Evolutionary conservation across 2,797 vertebrate genomes (phyloP).

Genomic region (Hybognathus amarus): DNA sequence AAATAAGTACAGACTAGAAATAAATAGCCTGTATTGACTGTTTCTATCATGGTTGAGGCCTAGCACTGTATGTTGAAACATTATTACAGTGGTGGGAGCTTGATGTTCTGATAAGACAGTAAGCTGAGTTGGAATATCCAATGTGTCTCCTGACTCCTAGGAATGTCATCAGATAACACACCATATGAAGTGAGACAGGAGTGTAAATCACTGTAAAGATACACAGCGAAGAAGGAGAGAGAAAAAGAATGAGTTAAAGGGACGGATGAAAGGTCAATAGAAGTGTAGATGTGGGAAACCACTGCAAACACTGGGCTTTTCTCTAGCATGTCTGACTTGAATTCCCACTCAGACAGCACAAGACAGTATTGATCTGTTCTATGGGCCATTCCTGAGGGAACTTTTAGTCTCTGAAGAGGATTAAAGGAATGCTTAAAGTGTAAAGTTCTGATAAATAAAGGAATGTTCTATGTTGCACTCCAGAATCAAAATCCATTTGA

Average conservation of each 20-base stretch:
- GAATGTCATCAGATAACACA: slow-evolving; percentile 64
- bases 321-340: background rate
- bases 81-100: slow-evolving; percentile 48
- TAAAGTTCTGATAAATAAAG: background rate
- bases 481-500: background rate
- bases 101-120: slow-evolving; percentile 61
- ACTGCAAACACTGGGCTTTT: slow-evolving; percentile 16
- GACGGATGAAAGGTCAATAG: slow-evolving; percentile 39
- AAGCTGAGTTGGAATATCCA: slow-evolving; percentile 56
- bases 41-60: slow-evolving; percentile 17
- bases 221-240: slow-evolving; percentile 22
- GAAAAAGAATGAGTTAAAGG: slow-evolving; percentile 9
- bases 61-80: slow-evolving; percentile 41
- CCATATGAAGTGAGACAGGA: slow-evolving; percentile 58
- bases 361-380: background rate
- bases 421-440: background rate
- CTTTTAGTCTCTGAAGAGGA: background rate
- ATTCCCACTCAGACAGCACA: slow-evolving; percentile 4
- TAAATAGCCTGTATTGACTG: background rate
- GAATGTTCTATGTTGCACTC: background rate
- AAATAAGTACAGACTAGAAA: background rate
- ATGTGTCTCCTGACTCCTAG: slow-evolving; percentile 61
- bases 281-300: slow-evolving; percentile 24
- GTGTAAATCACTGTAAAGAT: slow-evolving; percentile 49
- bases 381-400: background rate